Base-by-base conservation (phyloP, 2,888 invertebrate genomes). In the Perdita meconis region DNA sequence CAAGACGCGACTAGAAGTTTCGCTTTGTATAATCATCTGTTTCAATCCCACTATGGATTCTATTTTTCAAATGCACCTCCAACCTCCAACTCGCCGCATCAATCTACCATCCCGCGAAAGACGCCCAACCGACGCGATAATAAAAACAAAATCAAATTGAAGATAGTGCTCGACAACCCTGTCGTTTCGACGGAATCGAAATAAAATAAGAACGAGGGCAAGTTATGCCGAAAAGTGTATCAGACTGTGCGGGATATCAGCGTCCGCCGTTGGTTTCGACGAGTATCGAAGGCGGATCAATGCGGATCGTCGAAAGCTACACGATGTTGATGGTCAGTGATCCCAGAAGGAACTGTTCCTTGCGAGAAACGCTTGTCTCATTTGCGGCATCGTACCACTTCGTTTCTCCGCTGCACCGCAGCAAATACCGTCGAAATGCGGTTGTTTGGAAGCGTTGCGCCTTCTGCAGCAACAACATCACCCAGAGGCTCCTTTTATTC, bases 341-440 rank as follows among this genome's bases (percentile, higher is more conserved):
- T 83, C 76, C 74, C 74, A 65, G 77, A 73, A 71, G 57, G 76
- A 77, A 64, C 78, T 67, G 60, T 56, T 44, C 66, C n/a, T 26
- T 42, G 59, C 34, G 70, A 51, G 44, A 84, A 84, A 67, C 55
- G 72, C 44, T 71, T 55, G 77, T 83, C 80, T 84, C 84, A 78
- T 84, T 78, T 78, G 82, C 65, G 74, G 82, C 70, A 75, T 68
- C 76, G 12, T 78, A 66, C 60, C 61, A 72, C 79, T 77, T 79
- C 68, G 63, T 72, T 81, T 57, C 69, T 44, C 42, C 24, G 19
- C 19, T 24, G 67, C 34, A 44, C 26, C 69, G 64, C 64, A 64
- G 68, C 60, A 83, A 83, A 74, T 70, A 57, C 51, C 74, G 59
- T 68, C 67, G 80, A 78, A 78, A 82, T 56, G 77, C 78, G 74